These are phyloP conservation scores for Acipenser ruthenus DNA, from an alignment of 2,797 vertebrate species.

Conservation along the genomic window DNA sequence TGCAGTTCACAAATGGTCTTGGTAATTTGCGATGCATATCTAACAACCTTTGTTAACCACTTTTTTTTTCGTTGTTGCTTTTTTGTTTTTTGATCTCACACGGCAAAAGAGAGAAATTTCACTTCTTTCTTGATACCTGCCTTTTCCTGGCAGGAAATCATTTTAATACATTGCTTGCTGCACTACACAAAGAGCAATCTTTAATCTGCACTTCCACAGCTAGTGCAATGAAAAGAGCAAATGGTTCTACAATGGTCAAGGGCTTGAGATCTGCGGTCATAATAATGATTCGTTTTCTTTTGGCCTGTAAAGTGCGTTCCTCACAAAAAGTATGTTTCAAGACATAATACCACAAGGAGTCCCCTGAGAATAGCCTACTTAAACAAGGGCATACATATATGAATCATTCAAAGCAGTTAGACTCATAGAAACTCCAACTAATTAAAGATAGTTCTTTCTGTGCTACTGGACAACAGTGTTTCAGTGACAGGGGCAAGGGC, in stretches of 20 bases:
- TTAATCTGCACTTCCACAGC: constrained; percentile 27
- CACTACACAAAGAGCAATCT: constrained; percentile 20
- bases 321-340: constrained; percentile 42
- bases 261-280: constrained; percentile 18
- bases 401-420: constrained; percentile 37
- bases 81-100: neutral
- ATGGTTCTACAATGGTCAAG: neutral
- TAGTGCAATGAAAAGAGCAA: constrained; percentile 32
- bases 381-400: constrained; percentile 35
- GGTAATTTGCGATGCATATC: constrained; percentile 67
- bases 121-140: constrained; percentile 36
- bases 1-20: constrained; percentile 43
- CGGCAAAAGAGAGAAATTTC: neutral
- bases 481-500: neutral
- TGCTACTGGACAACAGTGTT: constrained; percentile 7
- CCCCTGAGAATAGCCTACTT: constrained; percentile 39
- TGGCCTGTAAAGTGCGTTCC: constrained; percentile 38
- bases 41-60: constrained; percentile 57
- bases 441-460: constrained; percentile 38
- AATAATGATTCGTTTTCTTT: constrained; percentile 37
- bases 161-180: constrained; percentile 28
- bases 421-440: constrained; percentile 48
- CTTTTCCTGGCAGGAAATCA: constrained; percentile 46
- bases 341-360: constrained; percentile 36
- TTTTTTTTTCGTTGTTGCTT: constrained; percentile 24